phyloP scores from a whole-genome alignment of 2,797 vertebrate genomes.

The Loris lydekkerianus region DNA sequence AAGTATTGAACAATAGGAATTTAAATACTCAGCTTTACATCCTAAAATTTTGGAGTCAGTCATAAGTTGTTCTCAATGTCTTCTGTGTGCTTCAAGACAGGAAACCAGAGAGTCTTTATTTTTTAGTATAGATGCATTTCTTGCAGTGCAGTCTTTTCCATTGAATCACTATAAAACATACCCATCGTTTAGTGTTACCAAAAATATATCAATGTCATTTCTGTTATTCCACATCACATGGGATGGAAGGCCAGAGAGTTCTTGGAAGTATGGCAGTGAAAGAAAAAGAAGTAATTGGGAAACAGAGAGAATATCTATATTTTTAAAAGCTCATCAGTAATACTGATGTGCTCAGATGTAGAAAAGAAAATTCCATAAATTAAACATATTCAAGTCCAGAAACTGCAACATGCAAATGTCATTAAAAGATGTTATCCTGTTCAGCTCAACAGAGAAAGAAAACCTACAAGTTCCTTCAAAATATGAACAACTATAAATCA shows the following conservation, averaged over 20 bases:
- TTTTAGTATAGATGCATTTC: background rate
- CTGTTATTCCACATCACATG: background rate
- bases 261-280: background rate
- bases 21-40: background rate
- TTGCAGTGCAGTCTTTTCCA: background rate
- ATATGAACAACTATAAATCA: background rate
- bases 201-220: background rate
- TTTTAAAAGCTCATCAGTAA: background rate
- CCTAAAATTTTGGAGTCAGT: background rate
- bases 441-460: background rate
- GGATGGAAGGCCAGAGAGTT: background rate
- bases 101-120: background rate
- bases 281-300: background rate
- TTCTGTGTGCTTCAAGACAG: background rate
- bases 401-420: background rate
- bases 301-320: background rate
- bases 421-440: background rate
- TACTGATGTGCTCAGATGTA: background rate
- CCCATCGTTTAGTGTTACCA: background rate
- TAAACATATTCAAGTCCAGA: slow-evolving; percentile 42
- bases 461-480: background rate
- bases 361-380: slow-evolving; percentile 34
- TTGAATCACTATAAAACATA: background rate
- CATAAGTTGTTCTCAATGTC: background rate
- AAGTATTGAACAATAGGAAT: background rate